Evolutionary conservation across 2,113 vertebrate genomes (phyloP), one percentile per base, ranked within the genome.

Genomic region (Manacus vitellinus): DNA sequence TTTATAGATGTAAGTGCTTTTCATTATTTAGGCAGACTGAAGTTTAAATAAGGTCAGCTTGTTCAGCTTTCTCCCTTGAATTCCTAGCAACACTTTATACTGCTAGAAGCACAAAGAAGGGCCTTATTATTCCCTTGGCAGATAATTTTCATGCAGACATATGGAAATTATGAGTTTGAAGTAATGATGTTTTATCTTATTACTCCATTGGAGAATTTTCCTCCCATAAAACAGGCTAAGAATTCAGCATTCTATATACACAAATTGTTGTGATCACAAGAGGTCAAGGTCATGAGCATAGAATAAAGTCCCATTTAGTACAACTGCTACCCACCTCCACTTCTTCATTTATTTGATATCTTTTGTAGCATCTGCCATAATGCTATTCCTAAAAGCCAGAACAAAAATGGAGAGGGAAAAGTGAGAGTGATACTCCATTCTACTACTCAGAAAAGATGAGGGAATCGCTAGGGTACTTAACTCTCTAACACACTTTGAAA

Each of bases 111-210:
- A 88, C n/a, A 2, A 59, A 79, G 39, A 92, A 70, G 31, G 58
- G 23, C 18, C 25, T 93, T 90, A 86, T 95, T 93, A 62, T 83
- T 92, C 39, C 75, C 79, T 70, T 95, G 92, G 83, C 85, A 88
- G 75, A 75, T 71, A 94, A 85, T 93, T 86, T 94, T 83, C 59
- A 65, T 88, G 85, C 41, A 86, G 43, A 84, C 19, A 44, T 91
- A 78, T 37, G 51, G 79, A 91, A 96, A 96, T 94, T 84, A 83
- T 37, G 39, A 92, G 35, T 92, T 71, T 77, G 76, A 89, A 71
- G 59, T 92, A 78, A 93, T 41, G 17, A 70, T 65, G 39, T 27
- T 92, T 96, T 94, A 43, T 92, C 23, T 92, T 11, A 9, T 58
- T 94, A 67, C 37, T 92, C 12, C 4, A 3, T 7, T 70, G 37